These are phyloP conservation scores for Lates japonicus DNA, from an alignment of 2,797 vertebrate genomes.

Conservation along the genomic window DNA sequence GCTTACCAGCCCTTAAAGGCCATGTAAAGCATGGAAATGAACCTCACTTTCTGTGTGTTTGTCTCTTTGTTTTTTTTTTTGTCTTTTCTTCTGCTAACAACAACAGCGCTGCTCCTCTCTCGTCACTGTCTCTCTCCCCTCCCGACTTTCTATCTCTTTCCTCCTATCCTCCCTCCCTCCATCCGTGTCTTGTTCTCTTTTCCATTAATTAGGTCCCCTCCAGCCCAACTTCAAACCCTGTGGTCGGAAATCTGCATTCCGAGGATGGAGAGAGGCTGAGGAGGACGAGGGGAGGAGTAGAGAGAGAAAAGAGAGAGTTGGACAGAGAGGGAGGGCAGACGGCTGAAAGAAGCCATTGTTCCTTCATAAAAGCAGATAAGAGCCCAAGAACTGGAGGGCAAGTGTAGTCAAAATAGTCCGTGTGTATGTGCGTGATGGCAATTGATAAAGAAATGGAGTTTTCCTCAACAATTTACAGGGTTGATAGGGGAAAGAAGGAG, in stretches of 20 bases:
- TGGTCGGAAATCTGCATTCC: slow-evolving; percentile 82
- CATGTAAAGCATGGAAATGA: slow-evolving; percentile 31
- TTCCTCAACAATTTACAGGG: slow-evolving; percentile 63
- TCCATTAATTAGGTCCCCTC: slow-evolving; percentile 82
- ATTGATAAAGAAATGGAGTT: slow-evolving; percentile 65
- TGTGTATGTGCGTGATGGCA: slow-evolving; percentile 54
- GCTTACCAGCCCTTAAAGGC: slow-evolving; percentile 21
- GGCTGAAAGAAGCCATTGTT: slow-evolving; percentile 79
- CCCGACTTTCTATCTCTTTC: slow-evolving; percentile 55
- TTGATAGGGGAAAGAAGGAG: slow-evolving; percentile 48
- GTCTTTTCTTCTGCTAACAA: slow-evolving; percentile 66
- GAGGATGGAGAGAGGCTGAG: slow-evolving; percentile 68
- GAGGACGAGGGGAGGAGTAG: slow-evolving; percentile 58
- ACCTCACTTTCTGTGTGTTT: slow-evolving; percentile 47
- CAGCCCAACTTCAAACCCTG: slow-evolving; percentile 77
- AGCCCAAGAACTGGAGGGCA: slow-evolving; percentile 70
- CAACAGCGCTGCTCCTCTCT: slow-evolving; percentile 63
- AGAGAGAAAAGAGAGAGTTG: slow-evolving; percentile 36
- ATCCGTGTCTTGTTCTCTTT: slow-evolving; percentile 73
- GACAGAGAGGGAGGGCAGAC: slow-evolving; percentile 52
- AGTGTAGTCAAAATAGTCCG: slow-evolving; percentile 74
- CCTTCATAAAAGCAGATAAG: slow-evolving; percentile 72
- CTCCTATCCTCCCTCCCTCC: slow-evolving; percentile 33
- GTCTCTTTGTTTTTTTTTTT: slow-evolving; percentile 28
- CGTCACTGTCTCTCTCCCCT: slow-evolving; percentile 23